phyloP scores from a whole-genome alignment of 2,888 invertebrate species.

The Lottia gigantea region DNA sequence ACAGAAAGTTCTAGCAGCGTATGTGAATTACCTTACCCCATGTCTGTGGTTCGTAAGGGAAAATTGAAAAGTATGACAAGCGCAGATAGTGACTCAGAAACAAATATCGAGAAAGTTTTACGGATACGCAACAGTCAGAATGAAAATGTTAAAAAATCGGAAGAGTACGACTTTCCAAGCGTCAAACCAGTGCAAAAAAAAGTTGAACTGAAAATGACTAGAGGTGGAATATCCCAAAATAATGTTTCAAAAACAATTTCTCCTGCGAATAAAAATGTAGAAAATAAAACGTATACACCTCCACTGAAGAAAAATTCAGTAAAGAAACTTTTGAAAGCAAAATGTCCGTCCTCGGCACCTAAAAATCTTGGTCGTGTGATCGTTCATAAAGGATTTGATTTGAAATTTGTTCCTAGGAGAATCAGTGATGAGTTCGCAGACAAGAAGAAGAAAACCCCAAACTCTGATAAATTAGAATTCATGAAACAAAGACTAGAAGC shows the following conservation, averaged over 20 bases:
- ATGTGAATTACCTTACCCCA: not conserved
- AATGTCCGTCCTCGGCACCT: conserved; percentile 42
- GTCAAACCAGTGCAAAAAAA: conserved; percentile 10
- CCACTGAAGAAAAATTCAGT: conserved; percentile 15
- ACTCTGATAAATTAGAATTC: not conserved
- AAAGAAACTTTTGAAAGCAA: conserved; percentile 50
- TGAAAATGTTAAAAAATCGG: not conserved
- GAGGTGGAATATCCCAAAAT: not conserved
- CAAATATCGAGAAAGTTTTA: not conserved
- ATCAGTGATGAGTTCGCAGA: conserved; percentile 15
- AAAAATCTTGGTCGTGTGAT: conserved; percentile 40
- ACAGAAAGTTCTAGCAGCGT: not conserved
- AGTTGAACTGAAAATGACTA: not conserved
- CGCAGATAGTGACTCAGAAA: not conserved
- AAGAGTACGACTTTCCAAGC: conserved; percentile 9
- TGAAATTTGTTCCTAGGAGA: conserved; percentile 46
- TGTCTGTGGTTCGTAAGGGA: not conserved
- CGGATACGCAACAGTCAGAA: not conserved
- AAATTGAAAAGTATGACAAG: not conserved
- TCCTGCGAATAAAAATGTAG: not conserved
- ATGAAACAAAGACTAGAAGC: conserved; percentile 9
- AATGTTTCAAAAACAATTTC: not conserved
- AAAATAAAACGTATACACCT: not conserved
- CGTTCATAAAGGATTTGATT: conserved; percentile 47
- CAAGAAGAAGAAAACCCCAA: conserved; percentile 18